These are phyloP conservation scores for Drosophila nigricruria DNA, from an alignment of 2,888 invertebrate species.

Conservation along the genomic window DNA sequence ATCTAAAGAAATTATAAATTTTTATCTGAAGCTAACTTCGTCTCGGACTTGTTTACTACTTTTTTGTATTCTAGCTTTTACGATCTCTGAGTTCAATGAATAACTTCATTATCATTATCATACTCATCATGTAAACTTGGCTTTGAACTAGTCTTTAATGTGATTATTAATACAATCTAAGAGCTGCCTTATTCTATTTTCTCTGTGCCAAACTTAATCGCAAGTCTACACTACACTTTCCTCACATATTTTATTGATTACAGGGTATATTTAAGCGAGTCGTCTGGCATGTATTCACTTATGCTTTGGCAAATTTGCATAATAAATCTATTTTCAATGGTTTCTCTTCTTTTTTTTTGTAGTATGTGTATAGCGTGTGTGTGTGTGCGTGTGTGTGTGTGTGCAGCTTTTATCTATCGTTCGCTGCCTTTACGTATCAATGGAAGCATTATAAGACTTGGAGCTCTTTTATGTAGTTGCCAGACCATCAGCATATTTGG, in stretches of 20 bases:
- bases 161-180: too few species aligned
- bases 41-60: too few species aligned
- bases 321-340: slow-evolving; percentile 82
- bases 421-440: slow-evolving; percentile 57
- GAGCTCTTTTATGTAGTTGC: slow-evolving; percentile 55
- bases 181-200: neutral
- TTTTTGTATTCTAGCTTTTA: too few species aligned
- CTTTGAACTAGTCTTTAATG: too few species aligned
- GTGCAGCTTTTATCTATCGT: slow-evolving; percentile 36
- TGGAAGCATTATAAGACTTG: slow-evolving; percentile 50
- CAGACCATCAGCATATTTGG: slow-evolving; percentile 61
- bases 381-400: slow-evolving; percentile 9
- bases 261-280: slow-evolving; percentile 33
- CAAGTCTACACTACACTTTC: neutral
- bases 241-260: neutral
- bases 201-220: rapidly evolving
- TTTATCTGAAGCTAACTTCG: too few species aligned
- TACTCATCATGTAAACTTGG: too few species aligned
- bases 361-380: slow-evolving; percentile 1
- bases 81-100: neutral
- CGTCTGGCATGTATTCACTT: slow-evolving; percentile 66
- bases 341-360: slow-evolving; percentile 53
- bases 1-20: too few species aligned
- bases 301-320: slow-evolving; percentile 75
- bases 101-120: too few species aligned